A percentile compares a stretch with the other conserved stretches of the same genome.
Conservation (phyloP, 2,888 invertebrate species). For the Caenorhabditis panamensis region DNA sequence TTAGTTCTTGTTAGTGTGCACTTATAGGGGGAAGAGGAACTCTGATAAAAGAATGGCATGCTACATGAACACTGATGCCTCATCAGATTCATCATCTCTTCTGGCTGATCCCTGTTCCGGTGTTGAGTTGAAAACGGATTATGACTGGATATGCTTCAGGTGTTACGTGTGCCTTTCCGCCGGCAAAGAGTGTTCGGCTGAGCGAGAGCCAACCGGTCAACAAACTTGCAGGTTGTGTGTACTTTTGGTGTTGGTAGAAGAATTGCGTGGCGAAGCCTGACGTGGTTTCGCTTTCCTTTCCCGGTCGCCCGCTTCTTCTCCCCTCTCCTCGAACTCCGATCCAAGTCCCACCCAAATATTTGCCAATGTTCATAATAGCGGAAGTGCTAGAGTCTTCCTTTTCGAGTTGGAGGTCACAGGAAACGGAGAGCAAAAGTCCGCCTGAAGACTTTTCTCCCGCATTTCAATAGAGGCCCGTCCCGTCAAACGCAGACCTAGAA, state of each 20-base stretch:
- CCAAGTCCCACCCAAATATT: conserved; percentile 56
- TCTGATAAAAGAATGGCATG: background rate
- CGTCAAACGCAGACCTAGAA: no score
- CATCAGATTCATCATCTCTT: background rate
- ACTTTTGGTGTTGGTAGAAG: conserved; percentile 44
- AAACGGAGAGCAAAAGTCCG: conserved; percentile 32
- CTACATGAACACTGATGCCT: conserved; percentile 32
- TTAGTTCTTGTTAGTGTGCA: conserved; percentile 20
- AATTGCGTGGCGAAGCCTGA: conserved; percentile 35
- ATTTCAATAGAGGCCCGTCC: conserved; percentile 17
- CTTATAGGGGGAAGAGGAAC: conserved; percentile 4
- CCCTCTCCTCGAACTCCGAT: conserved; percentile 36
- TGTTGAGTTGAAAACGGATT: conserved; percentile 7
- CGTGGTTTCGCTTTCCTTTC: conserved; percentile 42
- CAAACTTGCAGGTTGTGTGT: conserved; percentile 55
- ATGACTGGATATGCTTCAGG: background rate
- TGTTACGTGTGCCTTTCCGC: conserved; percentile 19
- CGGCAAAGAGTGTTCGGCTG: conserved; percentile 14
- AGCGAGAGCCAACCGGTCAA: conserved; percentile 40
- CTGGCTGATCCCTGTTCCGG: background rate
- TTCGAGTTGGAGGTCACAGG: conserved; percentile 21
- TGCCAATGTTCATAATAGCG: conserved; percentile 60
- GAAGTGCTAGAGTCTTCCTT: conserved; percentile 51
- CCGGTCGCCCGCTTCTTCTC: conserved; percentile 45
- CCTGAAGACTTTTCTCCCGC: conserved; percentile 10